Evolutionary conservation across 2,797 vertebrate genomes (phyloP).

Genomic region (Spondyliosoma cantharus): DNA sequence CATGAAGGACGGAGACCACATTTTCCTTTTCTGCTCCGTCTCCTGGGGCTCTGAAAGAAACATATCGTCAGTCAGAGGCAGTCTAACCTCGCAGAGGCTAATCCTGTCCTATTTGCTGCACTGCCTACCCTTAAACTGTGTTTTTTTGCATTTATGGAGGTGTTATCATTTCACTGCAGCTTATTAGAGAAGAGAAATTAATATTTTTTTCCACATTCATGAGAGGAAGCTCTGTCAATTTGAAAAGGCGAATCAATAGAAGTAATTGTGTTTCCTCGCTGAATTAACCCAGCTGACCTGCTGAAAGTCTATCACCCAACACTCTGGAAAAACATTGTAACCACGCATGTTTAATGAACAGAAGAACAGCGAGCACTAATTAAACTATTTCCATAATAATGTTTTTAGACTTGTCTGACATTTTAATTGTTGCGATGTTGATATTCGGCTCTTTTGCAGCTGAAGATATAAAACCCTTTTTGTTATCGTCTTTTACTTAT

Average conservation of each 20-base stretch:
- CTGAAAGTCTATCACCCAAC: slow-evolving; percentile 21
- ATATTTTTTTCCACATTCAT: slow-evolving; percentile 50
- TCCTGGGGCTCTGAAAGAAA: slow-evolving; percentile 66
- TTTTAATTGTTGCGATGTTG: neutral
- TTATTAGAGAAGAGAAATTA: slow-evolving; percentile 44
- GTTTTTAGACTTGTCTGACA: neutral
- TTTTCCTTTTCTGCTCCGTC: slow-evolving; percentile 45
- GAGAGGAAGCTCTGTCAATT: slow-evolving; percentile 30
- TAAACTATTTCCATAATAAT: slow-evolving; percentile 6
- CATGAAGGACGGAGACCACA: slow-evolving; percentile 71
- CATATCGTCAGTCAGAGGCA: slow-evolving; percentile 46
- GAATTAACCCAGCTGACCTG: slow-evolving; percentile 52
- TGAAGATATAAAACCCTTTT: neutral
- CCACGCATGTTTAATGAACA: neutral
- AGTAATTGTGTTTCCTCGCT: slow-evolving; percentile 56
- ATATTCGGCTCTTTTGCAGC: neutral
- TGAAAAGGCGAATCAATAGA: slow-evolving; percentile 65
- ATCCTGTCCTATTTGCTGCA: slow-evolving; percentile 46
- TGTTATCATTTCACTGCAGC: slow-evolving; percentile 51
- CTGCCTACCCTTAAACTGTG: slow-evolving; percentile 50
- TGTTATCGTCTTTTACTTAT: neutral
- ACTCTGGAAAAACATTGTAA: slow-evolving; percentile 33
- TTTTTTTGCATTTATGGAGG: slow-evolving; percentile 43
- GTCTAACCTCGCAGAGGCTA: no score
- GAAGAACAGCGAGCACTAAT: slow-evolving; percentile 18